These are phyloP conservation scores for Microtus pennsylvanicus DNA, from an alignment of 2,113 vertebrate genomes.

Conservation along the genomic window DNA sequence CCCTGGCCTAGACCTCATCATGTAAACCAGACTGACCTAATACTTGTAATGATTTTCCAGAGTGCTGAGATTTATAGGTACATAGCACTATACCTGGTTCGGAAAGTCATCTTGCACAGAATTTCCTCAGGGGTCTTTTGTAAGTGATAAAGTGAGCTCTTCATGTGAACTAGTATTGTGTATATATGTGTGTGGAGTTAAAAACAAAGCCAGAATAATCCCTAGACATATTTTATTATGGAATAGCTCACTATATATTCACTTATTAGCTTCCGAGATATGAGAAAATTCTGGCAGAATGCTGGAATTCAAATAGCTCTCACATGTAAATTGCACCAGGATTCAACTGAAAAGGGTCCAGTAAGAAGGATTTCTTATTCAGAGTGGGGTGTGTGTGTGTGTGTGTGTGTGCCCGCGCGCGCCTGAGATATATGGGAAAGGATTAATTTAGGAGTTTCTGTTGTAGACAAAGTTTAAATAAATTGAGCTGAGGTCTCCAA, in stretches of 20 bases:
- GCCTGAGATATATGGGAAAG: not conserved
- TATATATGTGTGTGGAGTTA: not conserved
- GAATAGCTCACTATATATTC: not conserved
- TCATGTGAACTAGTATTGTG: not conserved
- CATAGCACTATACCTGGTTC: not conserved
- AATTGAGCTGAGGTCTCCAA: conserved; percentile 1
- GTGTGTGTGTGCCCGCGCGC: not conserved
- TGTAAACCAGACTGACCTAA: not conserved
- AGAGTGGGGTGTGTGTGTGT: not conserved
- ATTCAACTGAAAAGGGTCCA: not conserved
- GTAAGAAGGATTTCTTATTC: not conserved
- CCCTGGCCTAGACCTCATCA: not conserved
- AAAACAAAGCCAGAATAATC: not conserved
- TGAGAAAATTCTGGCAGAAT: not conserved
- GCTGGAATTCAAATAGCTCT: not conserved
- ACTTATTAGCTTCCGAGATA: not conserved
- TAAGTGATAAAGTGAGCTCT: not conserved
- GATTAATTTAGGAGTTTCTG: not conserved
- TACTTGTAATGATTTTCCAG: too few species aligned
- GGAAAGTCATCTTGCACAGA: not conserved
- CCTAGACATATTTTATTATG: not conserved
- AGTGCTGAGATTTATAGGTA: not conserved
- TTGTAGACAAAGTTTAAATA: conserved; percentile 22
- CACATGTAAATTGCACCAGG: not conserved
- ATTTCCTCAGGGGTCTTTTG: not conserved